phyloP scores from a whole-genome alignment of 2,888 invertebrate species.

The Andrena camellia region DNA sequence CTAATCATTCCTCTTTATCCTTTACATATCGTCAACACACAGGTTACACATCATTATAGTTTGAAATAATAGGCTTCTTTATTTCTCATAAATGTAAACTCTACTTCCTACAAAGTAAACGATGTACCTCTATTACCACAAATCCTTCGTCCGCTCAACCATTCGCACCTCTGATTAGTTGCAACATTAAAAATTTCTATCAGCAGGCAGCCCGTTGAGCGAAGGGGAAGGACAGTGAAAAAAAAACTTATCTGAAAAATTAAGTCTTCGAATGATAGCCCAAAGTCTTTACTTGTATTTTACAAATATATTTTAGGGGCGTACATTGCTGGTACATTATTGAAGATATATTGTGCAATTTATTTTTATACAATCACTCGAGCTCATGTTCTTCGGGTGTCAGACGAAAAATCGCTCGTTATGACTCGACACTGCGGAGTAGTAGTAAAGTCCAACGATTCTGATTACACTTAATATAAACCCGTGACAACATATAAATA shows the following conservation, averaged over 20 bases:
- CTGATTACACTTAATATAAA: slow-evolving; percentile 32
- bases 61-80: slow-evolving; percentile 80
- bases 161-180: slow-evolving; percentile 54
- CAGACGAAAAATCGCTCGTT: slow-evolving; percentile 54
- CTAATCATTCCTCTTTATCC: slow-evolving; percentile 42
- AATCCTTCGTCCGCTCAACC: slow-evolving; percentile 69
- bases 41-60: slow-evolving; percentile 78
- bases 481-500: slow-evolving; percentile 57
- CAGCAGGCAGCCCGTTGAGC: slow-evolving; percentile 33
- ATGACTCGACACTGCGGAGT: slow-evolving; percentile 60
- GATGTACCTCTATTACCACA: slow-evolving; percentile 71
- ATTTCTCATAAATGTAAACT: slow-evolving; percentile 73
- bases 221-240: slow-evolving; percentile 20
- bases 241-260: slow-evolving; percentile 48
- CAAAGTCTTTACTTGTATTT: slow-evolving; percentile 55
- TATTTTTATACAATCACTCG: slow-evolving; percentile 56
- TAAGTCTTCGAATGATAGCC: slow-evolving; percentile 58
- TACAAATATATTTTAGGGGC: slow-evolving; percentile 30
- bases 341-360: slow-evolving; percentile 60
- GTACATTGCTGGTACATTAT: slow-evolving; percentile 33
- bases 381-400: slow-evolving; percentile 24
- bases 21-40: slow-evolving; percentile 73
- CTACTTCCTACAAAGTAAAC: slow-evolving; percentile 78
- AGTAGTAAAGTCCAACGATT: slow-evolving; percentile 60
- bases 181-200: slow-evolving; percentile 59